Percentiles rank a stretch among this genome's conserved stretches.
phyloP scores from a whole-genome alignment of 2,113 vertebrate genomes.

The Sapayoa aenigma region DNA sequence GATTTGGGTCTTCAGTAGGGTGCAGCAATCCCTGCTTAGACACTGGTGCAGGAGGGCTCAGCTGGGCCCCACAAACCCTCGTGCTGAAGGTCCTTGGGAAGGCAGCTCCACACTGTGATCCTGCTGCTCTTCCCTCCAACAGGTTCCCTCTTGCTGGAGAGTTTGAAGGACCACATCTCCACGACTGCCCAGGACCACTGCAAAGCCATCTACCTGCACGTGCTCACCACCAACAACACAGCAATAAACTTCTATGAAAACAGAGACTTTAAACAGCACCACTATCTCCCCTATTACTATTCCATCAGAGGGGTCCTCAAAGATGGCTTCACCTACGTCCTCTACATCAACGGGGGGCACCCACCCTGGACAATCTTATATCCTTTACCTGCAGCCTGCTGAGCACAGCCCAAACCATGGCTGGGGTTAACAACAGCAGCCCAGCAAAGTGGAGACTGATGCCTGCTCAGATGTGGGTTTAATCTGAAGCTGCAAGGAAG shows the following conservation, averaged over 20 bases:
- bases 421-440: neutral
- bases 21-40: neutral
- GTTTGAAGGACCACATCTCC: slow-evolving; percentile 97
- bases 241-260: slow-evolving; percentile 98
- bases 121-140: neutral
- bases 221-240: slow-evolving; percentile 95
- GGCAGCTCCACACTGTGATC: neutral
- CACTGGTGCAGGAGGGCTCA: neutral
- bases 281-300: slow-evolving; percentile 98
- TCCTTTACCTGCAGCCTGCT: slow-evolving; percentile 76
- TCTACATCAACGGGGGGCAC: slow-evolving; percentile 96
- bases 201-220: slow-evolving; percentile 97
- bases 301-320: slow-evolving; percentile 97
- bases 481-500: neutral
- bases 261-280: slow-evolving; percentile 98
- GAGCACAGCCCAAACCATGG: too few species aligned
- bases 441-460: neutral
- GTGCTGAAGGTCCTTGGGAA: neutral
- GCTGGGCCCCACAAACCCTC: neutral
- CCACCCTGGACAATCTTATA: slow-evolving; percentile 99
- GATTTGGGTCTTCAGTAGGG: neutral
- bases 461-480: neutral
- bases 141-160: slow-evolving; percentile 97
- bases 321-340: slow-evolving; percentile 97
- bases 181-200: slow-evolving; percentile 96